Evolutionary conservation across 2,888 invertebrate species (phyloP).

Genomic region (Eulithis prunata): DNA sequence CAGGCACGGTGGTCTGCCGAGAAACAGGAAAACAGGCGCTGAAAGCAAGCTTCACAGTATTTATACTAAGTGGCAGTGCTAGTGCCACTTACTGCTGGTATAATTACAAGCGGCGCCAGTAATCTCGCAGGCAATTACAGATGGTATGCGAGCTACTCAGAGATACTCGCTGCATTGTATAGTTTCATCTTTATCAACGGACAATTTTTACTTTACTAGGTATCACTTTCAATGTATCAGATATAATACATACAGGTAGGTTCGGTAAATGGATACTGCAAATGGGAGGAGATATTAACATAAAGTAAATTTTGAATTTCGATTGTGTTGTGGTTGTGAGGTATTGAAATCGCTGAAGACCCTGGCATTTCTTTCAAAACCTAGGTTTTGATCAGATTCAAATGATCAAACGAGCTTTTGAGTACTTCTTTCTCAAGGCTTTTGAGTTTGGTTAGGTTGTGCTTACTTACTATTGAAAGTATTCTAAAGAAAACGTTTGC

Average conservation of each 20-base stretch:
- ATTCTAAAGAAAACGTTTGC: neutral
- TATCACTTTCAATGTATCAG: neutral
- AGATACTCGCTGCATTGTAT: constrained; percentile 24
- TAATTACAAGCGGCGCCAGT: constrained; percentile 77
- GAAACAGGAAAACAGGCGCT: neutral
- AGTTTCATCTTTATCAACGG: neutral
- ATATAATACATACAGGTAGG: no score
- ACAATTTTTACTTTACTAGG: neutral
- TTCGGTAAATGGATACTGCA: no score
- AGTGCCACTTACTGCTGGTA: constrained; percentile 37
- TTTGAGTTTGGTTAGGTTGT: no score
- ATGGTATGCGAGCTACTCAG: constrained; percentile 37
- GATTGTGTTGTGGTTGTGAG: no score
- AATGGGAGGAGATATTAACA: no score
- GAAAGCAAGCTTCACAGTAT: constrained; percentile 8
- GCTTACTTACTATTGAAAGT: no score
- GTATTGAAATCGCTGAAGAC: no score
- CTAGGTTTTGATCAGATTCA: no score
- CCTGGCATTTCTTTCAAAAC: no score
- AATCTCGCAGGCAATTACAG: constrained; percentile 56
- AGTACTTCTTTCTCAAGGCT: no score
- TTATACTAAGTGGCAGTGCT: constrained; percentile 8
- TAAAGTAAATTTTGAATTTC: no score
- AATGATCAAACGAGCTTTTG: no score
- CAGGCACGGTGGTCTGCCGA: neutral